Percentiles rank a stretch among this genome's conserved stretches.
Conservation (phyloP, 2,797 vertebrate species). For the Xenentodon cancila region DNA sequence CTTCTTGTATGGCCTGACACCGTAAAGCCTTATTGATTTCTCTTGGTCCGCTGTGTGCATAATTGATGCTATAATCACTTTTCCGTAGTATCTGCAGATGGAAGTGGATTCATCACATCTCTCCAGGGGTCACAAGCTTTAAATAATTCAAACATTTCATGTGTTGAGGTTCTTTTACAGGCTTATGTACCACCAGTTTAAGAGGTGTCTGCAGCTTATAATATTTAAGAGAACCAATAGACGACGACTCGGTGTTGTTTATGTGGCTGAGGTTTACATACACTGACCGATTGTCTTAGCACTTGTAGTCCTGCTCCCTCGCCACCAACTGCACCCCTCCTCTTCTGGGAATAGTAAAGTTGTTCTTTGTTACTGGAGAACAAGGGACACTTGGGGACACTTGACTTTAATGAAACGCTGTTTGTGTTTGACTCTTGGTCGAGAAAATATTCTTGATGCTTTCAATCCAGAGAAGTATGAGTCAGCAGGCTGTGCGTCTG, state of each 20-base stretch:
- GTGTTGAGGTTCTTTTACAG: conserved; percentile 32
- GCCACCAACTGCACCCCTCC: conserved; percentile 24
- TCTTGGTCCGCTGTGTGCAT: conserved; percentile 50
- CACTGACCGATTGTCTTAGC: conserved; percentile 55
- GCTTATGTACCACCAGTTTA: conserved; percentile 4
- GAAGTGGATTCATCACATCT: conserved; percentile 40
- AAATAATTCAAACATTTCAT: conserved; percentile 63
- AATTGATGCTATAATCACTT: conserved; percentile 63
- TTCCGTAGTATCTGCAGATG: conserved; percentile 54
- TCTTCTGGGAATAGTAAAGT: conserved; percentile 26
- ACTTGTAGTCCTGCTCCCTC: conserved; percentile 24
- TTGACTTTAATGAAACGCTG: conserved; percentile 57
- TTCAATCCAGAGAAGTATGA: conserved; percentile 47
- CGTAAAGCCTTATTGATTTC: conserved; percentile 61
- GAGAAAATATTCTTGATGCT: conserved; percentile 52
- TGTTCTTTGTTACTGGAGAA: conserved; percentile 60
- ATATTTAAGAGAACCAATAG: conserved; percentile 13
- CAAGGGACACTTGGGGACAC: conserved; percentile 59
- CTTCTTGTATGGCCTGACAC: conserved; percentile 38
- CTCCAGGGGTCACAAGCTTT: conserved; percentile 30
- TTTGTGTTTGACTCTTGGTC: conserved; percentile 53
- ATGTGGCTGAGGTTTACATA: conserved; percentile 12
- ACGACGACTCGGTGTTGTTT: conserved; percentile 16
- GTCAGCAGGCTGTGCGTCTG: conserved; percentile 42
- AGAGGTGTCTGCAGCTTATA: conserved; percentile 1